These are phyloP conservation scores for Apotomis turbidana DNA, from an alignment of 2,888 invertebrate species.

Conservation along the genomic window DNA sequence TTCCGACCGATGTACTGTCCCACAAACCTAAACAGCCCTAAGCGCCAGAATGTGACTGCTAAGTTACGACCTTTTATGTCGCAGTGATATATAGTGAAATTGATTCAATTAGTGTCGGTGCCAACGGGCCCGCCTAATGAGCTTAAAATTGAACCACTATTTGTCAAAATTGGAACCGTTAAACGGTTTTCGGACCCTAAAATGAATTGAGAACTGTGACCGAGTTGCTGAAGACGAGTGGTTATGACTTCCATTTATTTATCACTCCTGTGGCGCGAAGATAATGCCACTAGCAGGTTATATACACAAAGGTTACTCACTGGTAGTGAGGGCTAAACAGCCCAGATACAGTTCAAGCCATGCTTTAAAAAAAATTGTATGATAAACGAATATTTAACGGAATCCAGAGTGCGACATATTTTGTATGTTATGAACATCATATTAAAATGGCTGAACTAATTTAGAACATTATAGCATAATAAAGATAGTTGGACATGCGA, in stretches of 20 bases:
- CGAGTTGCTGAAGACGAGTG: neutral
- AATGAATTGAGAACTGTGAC: slow-evolving; percentile 1
- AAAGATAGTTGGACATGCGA: too few species aligned
- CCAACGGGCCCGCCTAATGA: slow-evolving; percentile 5
- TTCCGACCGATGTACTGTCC: neutral
- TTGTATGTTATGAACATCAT: too few species aligned
- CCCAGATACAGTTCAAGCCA: too few species aligned
- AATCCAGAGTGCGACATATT: too few species aligned
- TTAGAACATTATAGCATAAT: too few species aligned
- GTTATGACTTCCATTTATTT: neutral
- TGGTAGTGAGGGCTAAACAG: too few species aligned
- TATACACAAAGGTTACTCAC: too few species aligned
- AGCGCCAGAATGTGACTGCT: neutral
- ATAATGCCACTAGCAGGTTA: too few species aligned
- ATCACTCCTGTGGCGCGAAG: too few species aligned
- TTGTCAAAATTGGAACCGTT: slow-evolving; percentile 20
- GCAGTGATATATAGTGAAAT: neutral
- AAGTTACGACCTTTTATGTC: neutral
- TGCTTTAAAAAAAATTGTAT: too few species aligned
- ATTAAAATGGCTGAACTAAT: too few species aligned
- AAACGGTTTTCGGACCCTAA: neutral
- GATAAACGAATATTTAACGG: too few species aligned
- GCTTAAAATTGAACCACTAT: slow-evolving; percentile 18
- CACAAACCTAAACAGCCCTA: neutral
- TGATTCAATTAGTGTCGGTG: slow-evolving; percentile 24